Base-by-base conservation (phyloP, 2,797 vertebrate species). In the Neopelma chrysocephalum region DNA sequence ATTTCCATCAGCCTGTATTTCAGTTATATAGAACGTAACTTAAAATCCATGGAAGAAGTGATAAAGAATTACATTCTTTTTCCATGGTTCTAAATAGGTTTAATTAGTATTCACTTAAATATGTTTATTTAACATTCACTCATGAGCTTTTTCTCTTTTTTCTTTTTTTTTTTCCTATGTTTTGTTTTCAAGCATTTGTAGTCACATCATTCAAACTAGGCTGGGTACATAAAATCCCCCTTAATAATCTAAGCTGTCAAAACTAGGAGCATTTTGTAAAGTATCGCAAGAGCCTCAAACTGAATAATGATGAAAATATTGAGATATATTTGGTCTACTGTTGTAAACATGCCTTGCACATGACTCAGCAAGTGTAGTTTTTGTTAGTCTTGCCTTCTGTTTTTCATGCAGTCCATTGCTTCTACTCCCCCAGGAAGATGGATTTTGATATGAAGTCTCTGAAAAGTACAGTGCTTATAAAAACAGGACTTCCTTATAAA, bases 291-390 rank as follows among this genome's bases (percentile, higher is more conserved):
- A 93, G 36, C 10, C 61, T 91, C 65, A 85, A 78, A 88, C 31
- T 85, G 87, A 93, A 64, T 93, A 85, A 88, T 65, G 50, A 69
- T 85, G 47, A 91, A 91, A 96, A 93, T 93, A 95, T 60, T 89
- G 66, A 87, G 69, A 57, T 92, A 21, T 62, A 75, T 90, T 96
- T 92, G 57, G 50, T 72, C 61, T 90, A 58, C 65, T 85, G 36
- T 26, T 88, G 61, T 73, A 86, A 95, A 93, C 73, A 65, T 61
- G 54, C 78, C 60, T 79, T 73, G 43, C 69, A 60, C 43, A 47
- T 90, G 84, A 95, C 84, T 93, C 87, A 45, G 79, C 60, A 76
- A 91, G 43, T 53, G 54, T 32, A 53, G 27, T 43, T 79, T 89
- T 82, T 91, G 60, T 78, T 92, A 71, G 50, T 92, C 57, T 88